A percentile compares a stretch with the other conserved stretches of the same genome.
Evolutionary conservation across 1,140 invertebrate species (phyloP).

Genomic region (Euura lappo): DNA sequence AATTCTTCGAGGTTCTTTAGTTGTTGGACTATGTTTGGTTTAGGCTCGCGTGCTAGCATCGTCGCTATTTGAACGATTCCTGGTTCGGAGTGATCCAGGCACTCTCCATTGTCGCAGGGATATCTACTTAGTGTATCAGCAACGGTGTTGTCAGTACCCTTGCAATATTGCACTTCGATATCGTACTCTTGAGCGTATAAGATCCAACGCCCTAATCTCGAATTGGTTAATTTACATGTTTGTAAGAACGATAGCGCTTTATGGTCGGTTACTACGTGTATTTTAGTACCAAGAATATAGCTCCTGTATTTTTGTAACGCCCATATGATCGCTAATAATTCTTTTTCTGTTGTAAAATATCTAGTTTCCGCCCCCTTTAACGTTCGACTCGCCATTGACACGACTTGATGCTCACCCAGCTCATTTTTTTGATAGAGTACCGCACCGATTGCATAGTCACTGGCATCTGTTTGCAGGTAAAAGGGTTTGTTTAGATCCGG

Average conservation of each 20-base stretch:
- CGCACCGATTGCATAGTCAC: constrained; percentile 22
- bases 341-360: constrained; percentile 51
- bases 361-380: constrained; percentile 52
- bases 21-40: no score
- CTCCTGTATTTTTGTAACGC: constrained; percentile 53
- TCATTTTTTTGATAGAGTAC: constrained; percentile 20
- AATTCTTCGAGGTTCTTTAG: no score
- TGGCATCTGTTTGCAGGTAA: constrained; percentile 27
- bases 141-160: constrained; percentile 44
- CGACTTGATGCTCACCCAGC: constrained; percentile 27
- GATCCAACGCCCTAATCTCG: constrained; percentile 53
- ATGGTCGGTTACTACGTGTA: constrained; percentile 62
- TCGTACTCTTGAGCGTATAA: constrained; percentile 55
- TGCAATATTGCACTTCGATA: constrained; percentile 52
- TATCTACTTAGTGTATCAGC: constrained; percentile 40
- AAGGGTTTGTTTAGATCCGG: constrained; percentile 30
- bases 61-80: no score
- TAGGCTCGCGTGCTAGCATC: no score
- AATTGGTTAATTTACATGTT: constrained; percentile 52
- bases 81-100: no score
- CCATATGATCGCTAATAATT: constrained; percentile 52
- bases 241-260: constrained; percentile 57
- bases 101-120: neutral
- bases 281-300: constrained; percentile 58
- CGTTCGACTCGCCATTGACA: constrained; percentile 47